These are phyloP conservation scores for Branchellion lobata DNA, from an alignment of 2,888 invertebrate species.

Conservation along the genomic window DNA sequence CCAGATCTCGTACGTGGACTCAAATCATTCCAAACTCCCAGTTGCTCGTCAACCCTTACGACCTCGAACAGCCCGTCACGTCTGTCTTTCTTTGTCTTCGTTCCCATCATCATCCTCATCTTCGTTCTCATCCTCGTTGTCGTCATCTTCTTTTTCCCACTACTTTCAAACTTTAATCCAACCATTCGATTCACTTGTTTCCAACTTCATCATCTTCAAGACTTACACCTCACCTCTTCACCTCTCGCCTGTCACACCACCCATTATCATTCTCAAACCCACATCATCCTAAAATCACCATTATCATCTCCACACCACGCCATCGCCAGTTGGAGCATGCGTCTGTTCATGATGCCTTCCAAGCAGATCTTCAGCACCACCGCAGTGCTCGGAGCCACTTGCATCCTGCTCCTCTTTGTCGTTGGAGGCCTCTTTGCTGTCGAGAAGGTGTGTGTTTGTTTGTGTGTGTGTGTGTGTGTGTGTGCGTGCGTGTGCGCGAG, in stretches of 20 bases:
- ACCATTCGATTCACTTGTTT: background rate
- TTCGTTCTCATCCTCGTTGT: too few relatives aligned
- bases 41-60: slow-evolving; percentile 86
- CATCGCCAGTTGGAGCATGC: slow-evolving; percentile 74
- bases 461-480: slow-evolving; percentile 82
- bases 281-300: background rate
- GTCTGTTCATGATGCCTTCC: slow-evolving; percentile 90
- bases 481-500: slow-evolving; percentile 73
- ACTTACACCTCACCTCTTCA: background rate
- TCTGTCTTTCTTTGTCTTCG: too few relatives aligned
- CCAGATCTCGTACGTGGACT: slow-evolving; percentile 69
- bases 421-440: slow-evolving; percentile 85
- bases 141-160: background rate
- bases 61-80: slow-evolving; percentile 71
- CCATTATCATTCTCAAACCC: too few relatives aligned
- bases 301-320: background rate
- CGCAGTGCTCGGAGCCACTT: slow-evolving; percentile 80
- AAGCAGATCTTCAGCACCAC: slow-evolving; percentile 88
- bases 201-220: background rate
- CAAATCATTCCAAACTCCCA: slow-evolving; percentile 97
- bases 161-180: background rate
- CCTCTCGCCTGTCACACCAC: too few relatives aligned
- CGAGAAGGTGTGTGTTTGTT: slow-evolving; percentile 72
- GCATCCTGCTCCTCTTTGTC: slow-evolving; percentile 79
- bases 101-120: too few relatives aligned